These are phyloP conservation scores for Serrognathus titanus DNA, from an alignment of 2,888 invertebrate species.

Conservation along the genomic window DNA sequence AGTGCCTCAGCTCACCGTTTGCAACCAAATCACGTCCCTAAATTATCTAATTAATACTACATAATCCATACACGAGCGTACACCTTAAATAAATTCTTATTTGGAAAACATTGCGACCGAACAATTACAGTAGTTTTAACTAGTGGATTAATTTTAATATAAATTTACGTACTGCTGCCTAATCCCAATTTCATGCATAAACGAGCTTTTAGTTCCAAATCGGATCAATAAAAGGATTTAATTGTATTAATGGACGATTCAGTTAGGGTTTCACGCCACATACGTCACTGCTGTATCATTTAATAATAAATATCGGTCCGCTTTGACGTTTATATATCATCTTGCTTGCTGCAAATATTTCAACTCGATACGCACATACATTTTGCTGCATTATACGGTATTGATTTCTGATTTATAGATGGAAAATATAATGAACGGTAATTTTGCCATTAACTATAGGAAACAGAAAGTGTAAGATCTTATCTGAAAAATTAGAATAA, in stretches of 20 bases:
- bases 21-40: neutral
- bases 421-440: too few relatives aligned
- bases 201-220: conserved; percentile 27
- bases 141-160: conserved; percentile 34
- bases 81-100: conserved; percentile 11
- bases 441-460: too few relatives aligned
- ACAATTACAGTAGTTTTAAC: conserved; percentile 17
- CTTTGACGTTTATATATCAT: conserved; percentile 14
- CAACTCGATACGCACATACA: neutral
- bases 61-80: conserved; percentile 6
- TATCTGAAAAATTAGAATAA: too few relatives aligned
- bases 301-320: conserved; percentile 16
- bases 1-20: too few relatives aligned
- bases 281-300: conserved; percentile 17
- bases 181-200: conserved; percentile 34
- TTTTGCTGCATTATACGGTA: too few relatives aligned
- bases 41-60: conserved; percentile 10
- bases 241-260: conserved; percentile 28
- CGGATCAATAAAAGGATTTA: conserved; percentile 36
- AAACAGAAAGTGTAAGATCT: too few relatives aligned
- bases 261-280: conserved; percentile 20
- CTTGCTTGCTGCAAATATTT: neutral
- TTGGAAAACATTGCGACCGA: conserved; percentile 5
- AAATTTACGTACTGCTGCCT: conserved; percentile 36
- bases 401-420: too few relatives aligned